phyloP scores from a whole-genome alignment of 92 coral and sea anemone genomes.

The Scolanthus callimorphus region DNA sequence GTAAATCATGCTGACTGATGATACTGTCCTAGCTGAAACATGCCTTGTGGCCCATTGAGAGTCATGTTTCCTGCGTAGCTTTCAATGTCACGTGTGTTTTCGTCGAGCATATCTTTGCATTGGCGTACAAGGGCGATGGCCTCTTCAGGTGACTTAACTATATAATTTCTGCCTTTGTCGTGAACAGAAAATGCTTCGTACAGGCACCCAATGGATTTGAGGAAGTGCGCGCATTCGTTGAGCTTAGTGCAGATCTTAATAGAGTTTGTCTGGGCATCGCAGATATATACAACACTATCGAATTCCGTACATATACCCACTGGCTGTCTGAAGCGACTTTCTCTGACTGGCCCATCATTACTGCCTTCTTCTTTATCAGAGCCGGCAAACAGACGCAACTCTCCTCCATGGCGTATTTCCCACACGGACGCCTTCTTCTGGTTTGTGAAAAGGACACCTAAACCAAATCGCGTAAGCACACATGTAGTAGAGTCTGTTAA shows the following conservation, averaged over 20 bases:
- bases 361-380: background rate
- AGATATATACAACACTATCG: constrained; percentile 4
- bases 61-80: too few relatives aligned
- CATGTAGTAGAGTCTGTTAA: too few relatives aligned
- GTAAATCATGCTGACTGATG: constrained; percentile 44
- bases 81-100: constrained; percentile 31
- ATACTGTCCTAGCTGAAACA: constrained; percentile 49
- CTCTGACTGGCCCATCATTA: background rate
- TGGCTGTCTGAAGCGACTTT: constrained; percentile 11
- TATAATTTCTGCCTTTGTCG: constrained; percentile 38
- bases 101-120: constrained; percentile 43
- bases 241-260: constrained; percentile 34
- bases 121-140: constrained; percentile 39
- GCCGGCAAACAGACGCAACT: background rate
- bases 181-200: constrained; percentile 61
- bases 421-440: constrained; percentile 33
- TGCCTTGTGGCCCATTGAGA: constrained; percentile 53
- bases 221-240: constrained; percentile 19
- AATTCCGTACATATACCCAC: constrained; percentile 15
- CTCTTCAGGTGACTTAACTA: constrained; percentile 39
- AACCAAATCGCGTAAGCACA: constrained; percentile 43
- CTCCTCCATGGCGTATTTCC: constrained; percentile 15
- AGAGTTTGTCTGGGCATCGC: constrained; percentile 29
- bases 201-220: constrained; percentile 42
- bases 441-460: constrained; percentile 38